phyloP scores from a whole-genome alignment of 2,888 invertebrate genomes.

The Nomada lathburiana region DNA sequence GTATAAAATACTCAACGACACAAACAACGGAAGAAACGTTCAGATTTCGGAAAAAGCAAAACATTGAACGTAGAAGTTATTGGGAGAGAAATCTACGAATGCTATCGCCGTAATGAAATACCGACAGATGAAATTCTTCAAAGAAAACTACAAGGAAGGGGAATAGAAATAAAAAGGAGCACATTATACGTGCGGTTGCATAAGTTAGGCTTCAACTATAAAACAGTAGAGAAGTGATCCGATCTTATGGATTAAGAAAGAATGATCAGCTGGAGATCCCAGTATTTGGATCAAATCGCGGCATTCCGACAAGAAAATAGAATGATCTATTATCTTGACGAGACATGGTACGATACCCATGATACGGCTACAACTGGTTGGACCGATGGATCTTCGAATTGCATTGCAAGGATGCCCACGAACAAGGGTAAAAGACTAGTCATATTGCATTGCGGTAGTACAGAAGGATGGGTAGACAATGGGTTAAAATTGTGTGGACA shows the following conservation, averaged over 20 bases:
- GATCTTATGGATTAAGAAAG: neutral
- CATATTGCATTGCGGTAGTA: neutral
- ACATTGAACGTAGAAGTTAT: neutral
- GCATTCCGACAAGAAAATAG: neutral
- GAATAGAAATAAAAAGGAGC: neutral
- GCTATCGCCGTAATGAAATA: neutral
- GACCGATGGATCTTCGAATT: neutral
- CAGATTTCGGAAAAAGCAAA: too few species aligned
- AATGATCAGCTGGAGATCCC: neutral
- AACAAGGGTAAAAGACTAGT: neutral
- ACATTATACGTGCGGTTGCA: neutral
- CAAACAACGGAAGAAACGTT: too few species aligned
- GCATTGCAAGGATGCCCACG: neutral
- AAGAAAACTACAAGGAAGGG: neutral
- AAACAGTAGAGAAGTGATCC: neutral
- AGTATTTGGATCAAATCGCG: neutral
- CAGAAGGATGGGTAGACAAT: neutral
- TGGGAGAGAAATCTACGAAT: neutral
- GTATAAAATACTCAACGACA: too few species aligned
- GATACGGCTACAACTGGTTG: neutral
- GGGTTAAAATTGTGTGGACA: neutral
- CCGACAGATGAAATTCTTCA: neutral
- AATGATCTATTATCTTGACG: neutral
- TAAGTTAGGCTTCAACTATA: neutral
- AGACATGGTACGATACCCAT: neutral